A percentile compares a stretch with the other conserved stretches of the same genome.
Evolutionary conservation across 2,888 invertebrate species (phyloP).

Genomic region (Lutraria lutraria): DNA sequence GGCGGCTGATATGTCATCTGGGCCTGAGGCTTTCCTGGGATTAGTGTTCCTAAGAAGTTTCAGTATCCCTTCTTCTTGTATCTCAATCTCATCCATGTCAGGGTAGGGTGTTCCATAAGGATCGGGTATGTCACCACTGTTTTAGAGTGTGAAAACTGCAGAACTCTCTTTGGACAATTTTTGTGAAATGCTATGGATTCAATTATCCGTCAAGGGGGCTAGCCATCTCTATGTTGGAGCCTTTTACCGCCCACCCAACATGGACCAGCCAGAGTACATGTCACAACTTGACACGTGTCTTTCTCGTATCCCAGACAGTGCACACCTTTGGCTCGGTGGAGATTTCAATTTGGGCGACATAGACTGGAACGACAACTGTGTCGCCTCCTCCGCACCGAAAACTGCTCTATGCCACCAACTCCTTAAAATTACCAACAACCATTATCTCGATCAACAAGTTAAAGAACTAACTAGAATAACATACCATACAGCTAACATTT

Average conservation of each 20-base stretch:
- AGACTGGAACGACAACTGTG: slow-evolving; percentile 36
- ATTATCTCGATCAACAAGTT: slow-evolving; percentile 43
- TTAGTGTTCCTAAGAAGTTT: too few species aligned
- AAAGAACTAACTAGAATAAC: slow-evolving; percentile 37
- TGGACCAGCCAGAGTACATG: slow-evolving; percentile 12
- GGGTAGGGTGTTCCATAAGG: too few species aligned
- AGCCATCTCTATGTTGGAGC: slow-evolving; percentile 23
- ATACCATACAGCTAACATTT: too few species aligned
- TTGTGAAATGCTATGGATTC: too few species aligned
- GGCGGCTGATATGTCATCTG: too few species aligned
- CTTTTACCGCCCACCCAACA: slow-evolving; percentile 24
- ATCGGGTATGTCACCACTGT: too few species aligned
- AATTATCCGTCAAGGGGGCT: too few species aligned
- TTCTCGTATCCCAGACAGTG: slow-evolving; percentile 40
- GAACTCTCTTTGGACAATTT: too few species aligned
- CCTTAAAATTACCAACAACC: slow-evolving; percentile 21
- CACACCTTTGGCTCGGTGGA: slow-evolving; percentile 45
- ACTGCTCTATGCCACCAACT: slow-evolving; percentile 31
- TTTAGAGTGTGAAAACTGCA: too few species aligned
- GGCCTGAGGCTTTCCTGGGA: too few species aligned
- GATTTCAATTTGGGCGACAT: slow-evolving; percentile 51
- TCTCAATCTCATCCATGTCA: too few species aligned
- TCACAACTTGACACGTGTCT: slow-evolving; percentile 19
- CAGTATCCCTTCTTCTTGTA: too few species aligned
- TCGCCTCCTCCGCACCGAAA: slow-evolving; percentile 28